A percentile compares a stretch with the other conserved stretches of the same genome.
Evolutionary conservation across 2,113 vertebrate species (phyloP).

Genomic region (Cromileptes altivelis): DNA sequence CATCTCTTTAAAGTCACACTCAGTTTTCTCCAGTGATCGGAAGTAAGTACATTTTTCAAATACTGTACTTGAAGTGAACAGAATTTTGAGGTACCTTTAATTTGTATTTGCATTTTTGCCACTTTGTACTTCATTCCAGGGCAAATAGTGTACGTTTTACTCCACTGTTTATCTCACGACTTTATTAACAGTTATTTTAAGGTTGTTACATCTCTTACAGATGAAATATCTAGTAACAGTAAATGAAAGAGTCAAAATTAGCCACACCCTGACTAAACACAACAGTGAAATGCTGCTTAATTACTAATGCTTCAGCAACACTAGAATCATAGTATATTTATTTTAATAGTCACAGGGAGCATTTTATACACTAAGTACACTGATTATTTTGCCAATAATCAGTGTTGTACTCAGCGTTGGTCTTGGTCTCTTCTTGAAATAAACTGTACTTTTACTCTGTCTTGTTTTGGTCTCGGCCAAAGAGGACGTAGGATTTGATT

Average conservation of each 20-base stretch:
- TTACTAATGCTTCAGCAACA: neutral
- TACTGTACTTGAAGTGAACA: neutral
- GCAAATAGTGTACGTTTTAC: neutral
- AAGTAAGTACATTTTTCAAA: neutral
- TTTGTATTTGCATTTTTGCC: neutral
- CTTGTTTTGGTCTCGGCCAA: no score
- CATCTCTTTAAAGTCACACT: no score
- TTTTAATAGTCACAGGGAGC: neutral
- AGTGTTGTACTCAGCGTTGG: no score
- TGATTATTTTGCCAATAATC: neutral
- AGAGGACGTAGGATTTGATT: no score
- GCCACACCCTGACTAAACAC: neutral
- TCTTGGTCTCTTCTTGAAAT: no score
- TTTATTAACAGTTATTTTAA: no score
- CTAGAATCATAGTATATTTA: neutral
- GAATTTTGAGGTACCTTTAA: neutral
- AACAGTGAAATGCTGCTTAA: neutral
- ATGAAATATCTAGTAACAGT: neutral
- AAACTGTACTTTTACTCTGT: no score
- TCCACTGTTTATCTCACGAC: neutral
- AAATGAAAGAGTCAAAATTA: neutral
- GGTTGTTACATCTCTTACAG: neutral
- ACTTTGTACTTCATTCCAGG: neutral
- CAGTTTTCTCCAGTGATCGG: neutral
- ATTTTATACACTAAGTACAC: no score